Conservation (phyloP, 30 jellyfish, hydroid and myxozoan species). For the Aurelia sp. region DNA sequence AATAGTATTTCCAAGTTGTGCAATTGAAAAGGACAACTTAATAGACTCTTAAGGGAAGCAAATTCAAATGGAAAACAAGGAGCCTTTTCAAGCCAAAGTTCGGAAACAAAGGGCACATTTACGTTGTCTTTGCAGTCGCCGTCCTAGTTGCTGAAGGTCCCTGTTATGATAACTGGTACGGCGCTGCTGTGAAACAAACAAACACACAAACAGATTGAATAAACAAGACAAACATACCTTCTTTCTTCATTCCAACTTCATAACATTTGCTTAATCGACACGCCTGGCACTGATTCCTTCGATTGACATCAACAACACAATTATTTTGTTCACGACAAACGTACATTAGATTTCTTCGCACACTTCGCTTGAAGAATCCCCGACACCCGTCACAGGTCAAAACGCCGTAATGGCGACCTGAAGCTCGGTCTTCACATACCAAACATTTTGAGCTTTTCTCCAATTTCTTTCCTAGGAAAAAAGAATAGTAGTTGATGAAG, state of each 20-base stretch:
- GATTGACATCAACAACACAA: conserved; percentile 79
- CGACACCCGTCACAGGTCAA: conserved; percentile 98
- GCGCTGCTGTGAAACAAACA: not conserved
- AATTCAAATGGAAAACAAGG: too few species aligned
- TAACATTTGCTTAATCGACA: conserved; percentile 78
- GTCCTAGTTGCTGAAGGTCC: too few species aligned
- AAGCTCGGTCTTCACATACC: conserved; percentile 92
- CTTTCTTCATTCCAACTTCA: conserved; percentile 86
- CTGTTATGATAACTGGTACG: not conserved
- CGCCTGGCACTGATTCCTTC: conserved; percentile 89
- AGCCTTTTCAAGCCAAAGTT: too few species aligned
- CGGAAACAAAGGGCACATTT: too few species aligned
- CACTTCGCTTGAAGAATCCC: conserved; percentile 94
- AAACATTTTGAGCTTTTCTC: conserved; percentile 32
- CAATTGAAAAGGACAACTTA: too few species aligned
- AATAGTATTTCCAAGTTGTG: too few species aligned
- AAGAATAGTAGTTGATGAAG: too few species aligned
- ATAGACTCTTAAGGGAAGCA: too few species aligned
- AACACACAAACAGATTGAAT: not conserved
- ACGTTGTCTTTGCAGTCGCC: too few species aligned
- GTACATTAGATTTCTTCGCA: conserved; percentile 66
- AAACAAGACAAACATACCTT: conserved; percentile 42
- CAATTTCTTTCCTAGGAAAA: conserved; percentile 43
- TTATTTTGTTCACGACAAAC: conserved; percentile 73
- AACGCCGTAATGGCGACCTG: conserved; percentile 95